These are phyloP conservation scores for Xiphorhynchus elegans DNA, from an alignment of 2,113 vertebrate species.

Conservation along the genomic window DNA sequence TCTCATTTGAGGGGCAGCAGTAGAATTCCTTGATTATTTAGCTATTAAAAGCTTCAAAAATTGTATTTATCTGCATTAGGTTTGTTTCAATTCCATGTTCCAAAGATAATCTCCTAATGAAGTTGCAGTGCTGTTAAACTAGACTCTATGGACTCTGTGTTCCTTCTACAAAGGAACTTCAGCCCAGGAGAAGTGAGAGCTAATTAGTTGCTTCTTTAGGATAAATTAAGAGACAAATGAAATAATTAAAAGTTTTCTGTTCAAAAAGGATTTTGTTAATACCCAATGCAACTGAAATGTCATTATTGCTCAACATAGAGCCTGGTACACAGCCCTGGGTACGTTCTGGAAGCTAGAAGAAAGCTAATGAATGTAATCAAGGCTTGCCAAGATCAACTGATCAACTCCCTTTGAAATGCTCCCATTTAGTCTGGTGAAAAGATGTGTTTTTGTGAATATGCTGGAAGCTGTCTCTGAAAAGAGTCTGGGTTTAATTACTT, in stretches of 20 bases:
- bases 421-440: neutral
- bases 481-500: neutral
- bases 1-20: neutral
- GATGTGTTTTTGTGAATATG: neutral
- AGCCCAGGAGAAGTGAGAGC: neutral
- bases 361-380: neutral
- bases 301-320: neutral
- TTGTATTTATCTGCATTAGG: neutral
- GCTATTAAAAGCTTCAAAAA: neutral
- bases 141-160: neutral
- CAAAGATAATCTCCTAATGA: neutral
- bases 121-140: neutral
- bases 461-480: neutral
- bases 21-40: neutral
- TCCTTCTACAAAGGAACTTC: neutral
- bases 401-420: neutral
- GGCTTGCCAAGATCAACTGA: neutral
- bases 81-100: neutral
- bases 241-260: conserved; percentile 31
- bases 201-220: conserved; percentile 2
- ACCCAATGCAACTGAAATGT: neutral
- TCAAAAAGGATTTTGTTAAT: conserved; percentile 28
- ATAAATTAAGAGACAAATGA: conserved; percentile 25
- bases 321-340: neutral
- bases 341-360: neutral